Percentiles rank a stretch among this genome's conserved stretches.
Conservation (phyloP, 2,797 vertebrate species). For the Micromesistius poutassou region DNA sequence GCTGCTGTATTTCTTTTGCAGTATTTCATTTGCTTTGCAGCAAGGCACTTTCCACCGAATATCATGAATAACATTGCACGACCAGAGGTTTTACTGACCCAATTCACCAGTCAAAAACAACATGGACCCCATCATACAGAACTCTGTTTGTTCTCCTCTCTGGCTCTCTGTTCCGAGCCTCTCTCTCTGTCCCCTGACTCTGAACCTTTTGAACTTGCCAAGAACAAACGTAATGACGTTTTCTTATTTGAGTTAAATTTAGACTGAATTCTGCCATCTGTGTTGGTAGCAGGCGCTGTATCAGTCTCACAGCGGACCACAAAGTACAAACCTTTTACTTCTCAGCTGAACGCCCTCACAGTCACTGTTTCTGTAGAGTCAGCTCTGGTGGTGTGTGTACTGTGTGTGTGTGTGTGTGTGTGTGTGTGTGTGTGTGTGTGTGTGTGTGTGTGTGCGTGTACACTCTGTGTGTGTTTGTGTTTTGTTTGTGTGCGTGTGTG, state of each 20-base stretch:
- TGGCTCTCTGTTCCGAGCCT: neutral
- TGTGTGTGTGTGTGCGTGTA: constrained; percentile 2
- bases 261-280: neutral
- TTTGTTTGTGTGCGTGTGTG: too few species aligned
- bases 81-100: neutral
- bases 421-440: neutral
- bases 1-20: constrained; percentile 6
- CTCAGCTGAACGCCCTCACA: neutral
- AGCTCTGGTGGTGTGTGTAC: constrained; percentile 1
- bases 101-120: neutral
- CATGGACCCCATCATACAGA: neutral
- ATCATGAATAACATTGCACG: neutral
- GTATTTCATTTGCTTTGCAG: constrained; percentile 3
- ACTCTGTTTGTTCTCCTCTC: neutral
- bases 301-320: neutral
- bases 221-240: neutral
- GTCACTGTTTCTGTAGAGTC: constrained; percentile 9
- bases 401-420: constrained; percentile 4
- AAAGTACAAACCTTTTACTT: constrained; percentile 1
- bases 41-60: neutral
- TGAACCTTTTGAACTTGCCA: neutral
- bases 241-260: neutral
- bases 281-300: neutral
- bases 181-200: neutral
- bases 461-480: neutral